These are phyloP conservation scores for Sphaerodactylus townsendi DNA, from an alignment of 2,113 vertebrate genomes.

Conservation along the genomic window DNA sequence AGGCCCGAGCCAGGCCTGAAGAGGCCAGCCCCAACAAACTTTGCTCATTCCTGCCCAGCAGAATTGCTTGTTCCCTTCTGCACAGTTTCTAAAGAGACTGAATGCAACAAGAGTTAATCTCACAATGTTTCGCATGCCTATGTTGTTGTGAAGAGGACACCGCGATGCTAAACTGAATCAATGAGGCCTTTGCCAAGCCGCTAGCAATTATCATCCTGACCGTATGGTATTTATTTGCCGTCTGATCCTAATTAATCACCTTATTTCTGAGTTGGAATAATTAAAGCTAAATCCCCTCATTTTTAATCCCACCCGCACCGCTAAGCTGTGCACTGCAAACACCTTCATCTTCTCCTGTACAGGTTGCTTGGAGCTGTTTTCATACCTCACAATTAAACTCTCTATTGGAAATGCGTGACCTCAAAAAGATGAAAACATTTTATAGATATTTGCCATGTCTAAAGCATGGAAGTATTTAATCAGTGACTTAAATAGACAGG, in stretches of 20 bases:
- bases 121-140: not conserved
- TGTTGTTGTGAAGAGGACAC: not conserved
- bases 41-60: not conserved
- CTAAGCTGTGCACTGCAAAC: not conserved
- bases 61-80: not conserved
- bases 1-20: too few species aligned
- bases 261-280: conserved; percentile 24
- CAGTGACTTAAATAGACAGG: conserved; percentile 9
- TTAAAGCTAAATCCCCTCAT: not conserved
- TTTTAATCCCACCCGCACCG: conserved; percentile 4
- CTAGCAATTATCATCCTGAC: not conserved
- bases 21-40: too few species aligned
- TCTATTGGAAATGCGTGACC: conserved; percentile 6
- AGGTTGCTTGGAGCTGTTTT: not conserved
- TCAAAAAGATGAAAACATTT: not conserved
- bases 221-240: conserved; percentile 2
- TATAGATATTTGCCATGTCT: too few species aligned
- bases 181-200: not conserved
- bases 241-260: conserved; percentile 32
- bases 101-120: not conserved
- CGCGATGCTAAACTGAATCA: not conserved
- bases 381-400: not conserved
- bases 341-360: not conserved
- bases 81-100: not conserved
- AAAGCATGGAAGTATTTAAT: not conserved